Base-by-base conservation (phyloP, 2,797 vertebrate species). In the Hephaestus fuliginosus region DNA sequence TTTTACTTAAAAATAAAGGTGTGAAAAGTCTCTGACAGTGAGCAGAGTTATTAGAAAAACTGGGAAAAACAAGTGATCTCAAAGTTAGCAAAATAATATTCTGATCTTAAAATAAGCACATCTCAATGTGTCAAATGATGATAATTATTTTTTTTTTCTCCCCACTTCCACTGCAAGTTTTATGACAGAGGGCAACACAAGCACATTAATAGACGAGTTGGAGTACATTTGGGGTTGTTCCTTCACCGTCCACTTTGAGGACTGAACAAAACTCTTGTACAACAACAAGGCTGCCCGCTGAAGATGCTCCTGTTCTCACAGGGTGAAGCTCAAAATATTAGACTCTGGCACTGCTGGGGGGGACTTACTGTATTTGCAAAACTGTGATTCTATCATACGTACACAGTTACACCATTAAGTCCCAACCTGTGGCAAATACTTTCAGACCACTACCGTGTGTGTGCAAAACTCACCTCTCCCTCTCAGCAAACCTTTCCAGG, bases 401-500 rank as follows among this genome's bases (percentile, higher is more conserved):
- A 70, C 0, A 62, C 6, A 4, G 14, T 28, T 1, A 14, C 25
- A 20, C 56, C 18, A 53, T 67, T 15, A 68, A 22, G 28, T 1
- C 20, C 46, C 52, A 57, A 51, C 43, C 25, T 0, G 20, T 52
- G 4, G 28, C 48, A 69, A 72, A 74, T 43, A 58, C 57, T 36
- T 61, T 7, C 14, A 52, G 51, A 74, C 4, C 5, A 4, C 2
- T 55, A 8, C 43, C 77, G 25, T 44, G 56, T 62, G 20, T 51
- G 22, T 48, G 46, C 28, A 65, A 65, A 52, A 87, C 96, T 96
- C 87, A 99, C 98, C 96, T 97, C 41, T 98, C 95, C 74, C 96
- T 94, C 69, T 96, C 96, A 2, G 98, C 97, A 90, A 99, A 99
- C 53, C 96, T 93, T 89, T 99, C 98, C 91, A 99, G 93, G 90